Evolutionary conservation across 2,797 vertebrate species (phyloP).

Genomic region (Onychomys leucogaster): DNA sequence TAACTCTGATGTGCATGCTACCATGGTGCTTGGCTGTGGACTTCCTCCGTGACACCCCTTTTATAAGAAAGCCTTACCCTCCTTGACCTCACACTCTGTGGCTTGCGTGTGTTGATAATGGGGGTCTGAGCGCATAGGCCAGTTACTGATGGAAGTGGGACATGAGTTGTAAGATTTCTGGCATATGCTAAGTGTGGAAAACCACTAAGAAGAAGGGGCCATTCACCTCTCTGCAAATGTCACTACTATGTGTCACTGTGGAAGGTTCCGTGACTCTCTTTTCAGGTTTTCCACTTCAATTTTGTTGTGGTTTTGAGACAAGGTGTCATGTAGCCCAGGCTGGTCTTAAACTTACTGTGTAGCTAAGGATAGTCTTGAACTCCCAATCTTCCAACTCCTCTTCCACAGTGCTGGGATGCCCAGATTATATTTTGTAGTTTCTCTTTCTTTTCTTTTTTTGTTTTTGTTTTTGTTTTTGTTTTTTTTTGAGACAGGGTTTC

Average conservation of each 20-base stretch:
- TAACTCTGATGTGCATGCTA: not conserved
- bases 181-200: not conserved
- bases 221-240: not conserved
- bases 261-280: not conserved
- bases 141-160: not conserved
- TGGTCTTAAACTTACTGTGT: not conserved
- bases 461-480: too few species aligned
- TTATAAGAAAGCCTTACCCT: not conserved
- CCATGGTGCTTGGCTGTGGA: not conserved
- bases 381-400: not conserved
- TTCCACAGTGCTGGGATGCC: not conserved
- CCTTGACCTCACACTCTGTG: not conserved
- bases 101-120: not conserved
- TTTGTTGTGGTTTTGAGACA: not conserved
- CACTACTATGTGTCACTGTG: not conserved
- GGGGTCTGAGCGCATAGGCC: not conserved
- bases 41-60: not conserved
- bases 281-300: not conserved
- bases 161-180: not conserved
- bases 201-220: not conserved
- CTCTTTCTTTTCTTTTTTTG: too few species aligned
- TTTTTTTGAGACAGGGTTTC: too few species aligned
- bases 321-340: not conserved
- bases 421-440: not conserved
- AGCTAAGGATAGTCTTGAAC: not conserved